Evolutionary conservation across 1,140 invertebrate species (phyloP), one percentile per base, ranked within the genome.

Genomic region (Papilio polytes): DNA sequence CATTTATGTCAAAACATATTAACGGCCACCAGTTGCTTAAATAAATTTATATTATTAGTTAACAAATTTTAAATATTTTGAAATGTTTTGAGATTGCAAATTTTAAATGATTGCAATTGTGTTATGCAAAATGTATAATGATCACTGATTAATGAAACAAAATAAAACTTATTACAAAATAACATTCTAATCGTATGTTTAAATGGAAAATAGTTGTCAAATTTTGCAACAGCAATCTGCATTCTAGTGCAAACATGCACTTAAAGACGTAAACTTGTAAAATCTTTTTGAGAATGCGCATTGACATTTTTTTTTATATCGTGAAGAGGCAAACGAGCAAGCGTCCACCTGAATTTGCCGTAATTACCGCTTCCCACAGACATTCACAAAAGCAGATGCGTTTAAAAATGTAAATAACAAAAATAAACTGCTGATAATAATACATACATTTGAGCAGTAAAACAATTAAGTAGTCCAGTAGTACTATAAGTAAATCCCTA

Each of bases 401-500:
- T 56, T 56, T n/a, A 59, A 31, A 31, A 70, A 70, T 8, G 20
- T 20, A n/a, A 20, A 22, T 63, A 10, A 13, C 63, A 31, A 31
- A 15, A 36, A 70, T 9, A 70, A 31, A 31, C 13, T 31, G 18
- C 0, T 26, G 12, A 36, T 26, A 26, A 26, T 63, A 26, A 26
- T 26, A 31, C 63, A 31, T 31, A 31, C 63, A 31, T 31, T 70
- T 15, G 3, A 6, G 20, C 12, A 31, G 9, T 31, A 70, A 31
- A 31, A 13, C 26, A 48, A 48, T 20, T 22, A 76, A 3, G 20
- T 12, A 46, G 26, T 76, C 20, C 74, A 48, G n/a, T 76, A 48
- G 22, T 74, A 41, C 13, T 41, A 31, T 46, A 73, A 46, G 70
- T 44, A 74, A 74, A 56, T 41, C 26, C 48, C 74, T 53, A 18